Base-by-base conservation (phyloP, 2,888 invertebrate genomes). In the Hirtodrosophila confusa region DNA sequence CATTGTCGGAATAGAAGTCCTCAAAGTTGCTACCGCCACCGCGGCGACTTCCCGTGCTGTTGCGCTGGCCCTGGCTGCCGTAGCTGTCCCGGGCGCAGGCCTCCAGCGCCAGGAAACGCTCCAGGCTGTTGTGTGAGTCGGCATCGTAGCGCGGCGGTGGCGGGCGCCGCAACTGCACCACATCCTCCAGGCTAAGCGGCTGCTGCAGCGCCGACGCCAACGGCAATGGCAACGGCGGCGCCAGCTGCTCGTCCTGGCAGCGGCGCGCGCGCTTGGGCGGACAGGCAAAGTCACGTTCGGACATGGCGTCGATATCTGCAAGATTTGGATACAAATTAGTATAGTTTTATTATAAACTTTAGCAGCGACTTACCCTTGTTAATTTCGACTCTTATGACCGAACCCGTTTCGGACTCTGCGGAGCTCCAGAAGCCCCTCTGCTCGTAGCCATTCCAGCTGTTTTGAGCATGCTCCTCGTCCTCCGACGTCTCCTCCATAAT, bases 401-500 rank as follows among this genome's bases (percentile, higher is more conserved):
- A 96, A 79, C 96, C 96, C 54, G 96, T 95, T 89, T 96, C 96
- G 40, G 96, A 96, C 91, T 96, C 96, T 3, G 93, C 96, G 6
- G 93, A 93, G 48, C 93, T 93, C 91, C 91, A 92, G 50, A 88
- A 79, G 50, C 86, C 80, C 0, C 62, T 45, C 23, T 88, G 88
- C 31, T 91, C 90, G 50, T 86, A 89, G 39, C 89, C 89, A 43
- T 86, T 88, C 91, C 91, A 91, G 35, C 89, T 89, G 63, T 88
- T 88, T 37, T 89, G 88, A 23, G 85, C 83, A 45, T 84, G 89
- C 64, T 92, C 92, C 77, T 92, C 92, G 77, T 97, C 97, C 92
- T 97, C 97, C 78, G 96, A 96, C 12, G 97, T 97, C 92, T 97
- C 97, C 92, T 97, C 97, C 88, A 96, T 93, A 90, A 97, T 97